Evolutionary conservation across 1,140 invertebrate species (phyloP).

Genomic region (Zaprionus lachaisei): DNA sequence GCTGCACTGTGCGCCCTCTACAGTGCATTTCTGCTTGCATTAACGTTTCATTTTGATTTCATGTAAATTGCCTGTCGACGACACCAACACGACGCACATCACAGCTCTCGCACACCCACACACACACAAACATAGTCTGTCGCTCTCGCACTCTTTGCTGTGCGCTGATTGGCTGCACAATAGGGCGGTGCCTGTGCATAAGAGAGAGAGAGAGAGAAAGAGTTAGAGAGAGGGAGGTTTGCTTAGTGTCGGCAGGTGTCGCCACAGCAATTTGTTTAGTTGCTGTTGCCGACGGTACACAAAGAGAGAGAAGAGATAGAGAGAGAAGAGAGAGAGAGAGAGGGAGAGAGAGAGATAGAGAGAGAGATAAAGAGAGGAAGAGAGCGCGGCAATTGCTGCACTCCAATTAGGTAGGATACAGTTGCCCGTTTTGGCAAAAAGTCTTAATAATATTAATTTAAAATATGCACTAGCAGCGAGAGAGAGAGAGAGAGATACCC

Average conservation of each 20-base stretch:
- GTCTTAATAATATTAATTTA: slow-evolving; percentile 52
- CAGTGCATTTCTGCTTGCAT: slow-evolving; percentile 21
- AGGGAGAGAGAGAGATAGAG: neutral
- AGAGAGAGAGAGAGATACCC: slow-evolving; percentile 32
- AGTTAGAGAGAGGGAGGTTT: slow-evolving; percentile 3
- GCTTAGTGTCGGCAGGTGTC: slow-evolving; percentile 56
- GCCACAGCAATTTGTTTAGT: slow-evolving; percentile 64
- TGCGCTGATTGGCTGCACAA: slow-evolving; percentile 49
- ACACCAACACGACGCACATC: slow-evolving; percentile 55
- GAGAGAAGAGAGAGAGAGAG: neutral
- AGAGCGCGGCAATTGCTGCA: neutral
- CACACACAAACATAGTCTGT: slow-evolving; percentile 17
- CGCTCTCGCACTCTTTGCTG: slow-evolving; percentile 24
- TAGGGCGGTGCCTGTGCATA: slow-evolving; percentile 45
- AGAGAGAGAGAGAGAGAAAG: slow-evolving; percentile 5
- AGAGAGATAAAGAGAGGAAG: neutral
- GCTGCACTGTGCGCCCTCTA: slow-evolving; percentile 22
- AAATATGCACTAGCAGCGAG: slow-evolving; percentile 40
- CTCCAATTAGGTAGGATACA: slow-evolving; percentile 16
- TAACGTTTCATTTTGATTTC: slow-evolving; percentile 81
- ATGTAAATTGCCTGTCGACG: slow-evolving; percentile 81
- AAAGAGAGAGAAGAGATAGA: neutral
- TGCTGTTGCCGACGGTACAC: neutral
- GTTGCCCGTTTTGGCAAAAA: slow-evolving; percentile 27
- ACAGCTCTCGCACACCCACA: neutral